These are phyloP conservation scores for Tretioscincus oriximinensis DNA, from an alignment of 2,113 vertebrate species.

Conservation along the genomic window DNA sequence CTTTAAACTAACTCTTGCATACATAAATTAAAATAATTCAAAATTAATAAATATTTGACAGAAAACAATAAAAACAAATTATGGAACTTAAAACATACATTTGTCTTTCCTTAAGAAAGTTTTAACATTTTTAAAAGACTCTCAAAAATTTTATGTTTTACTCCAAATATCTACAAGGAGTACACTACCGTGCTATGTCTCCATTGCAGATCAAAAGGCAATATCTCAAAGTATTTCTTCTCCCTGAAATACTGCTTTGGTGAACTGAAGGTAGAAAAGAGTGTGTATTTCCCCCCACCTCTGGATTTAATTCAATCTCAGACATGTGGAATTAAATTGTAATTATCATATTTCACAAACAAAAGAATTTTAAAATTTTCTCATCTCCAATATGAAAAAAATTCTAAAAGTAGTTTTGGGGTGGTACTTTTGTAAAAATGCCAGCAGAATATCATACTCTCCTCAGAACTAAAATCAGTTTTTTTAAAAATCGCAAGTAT, in stretches of 20 bases:
- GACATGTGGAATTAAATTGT: not conserved
- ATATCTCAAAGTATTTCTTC: not conserved
- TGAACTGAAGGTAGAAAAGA: not conserved
- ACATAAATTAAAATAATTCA: slow-evolving; percentile 41
- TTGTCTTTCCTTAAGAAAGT: slow-evolving; percentile 2
- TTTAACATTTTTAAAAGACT: slow-evolving; percentile 55
- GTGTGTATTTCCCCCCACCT: not conserved
- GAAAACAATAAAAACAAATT: slow-evolving; percentile 36
- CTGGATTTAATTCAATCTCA: not conserved
- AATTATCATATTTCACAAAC: not conserved
- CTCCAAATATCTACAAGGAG: not conserved
- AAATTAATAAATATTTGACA: slow-evolving; percentile 43
- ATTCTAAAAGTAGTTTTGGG: not conserved
- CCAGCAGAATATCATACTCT: not conserved
- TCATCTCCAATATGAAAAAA: not conserved
- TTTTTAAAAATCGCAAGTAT: not conserved
- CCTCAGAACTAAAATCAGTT: not conserved
- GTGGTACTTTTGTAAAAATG: not conserved
- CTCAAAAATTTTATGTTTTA: slow-evolving; percentile 13
- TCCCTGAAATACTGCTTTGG: not conserved
- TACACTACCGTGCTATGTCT: not conserved
- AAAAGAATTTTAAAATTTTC: not conserved
- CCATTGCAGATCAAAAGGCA: not conserved
- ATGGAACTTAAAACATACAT: slow-evolving; percentile 55
- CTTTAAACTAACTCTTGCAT: slow-evolving; percentile 46